A percentile compares a stretch with the other conserved stretches of the same genome.
These are phyloP conservation scores for Butastur rufipennis DNA, from an alignment of 2,113 vertebrate species.

Conservation along the genomic window DNA sequence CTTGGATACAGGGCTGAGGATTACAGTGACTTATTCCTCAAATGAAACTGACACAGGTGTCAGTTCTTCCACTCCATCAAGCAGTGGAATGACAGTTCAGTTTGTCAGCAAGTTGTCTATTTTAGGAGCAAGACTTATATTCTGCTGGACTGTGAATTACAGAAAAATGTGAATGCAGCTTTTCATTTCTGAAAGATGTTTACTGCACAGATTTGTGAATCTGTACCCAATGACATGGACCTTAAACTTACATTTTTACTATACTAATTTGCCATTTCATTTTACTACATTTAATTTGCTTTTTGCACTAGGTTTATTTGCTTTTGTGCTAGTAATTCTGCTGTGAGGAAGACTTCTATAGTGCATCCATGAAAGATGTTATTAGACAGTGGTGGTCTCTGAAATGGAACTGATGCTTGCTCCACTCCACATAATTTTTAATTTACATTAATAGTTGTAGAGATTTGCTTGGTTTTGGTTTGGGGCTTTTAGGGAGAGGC, in stretches of 20 bases:
- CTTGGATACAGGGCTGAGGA: background rate
- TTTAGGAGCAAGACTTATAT: background rate
- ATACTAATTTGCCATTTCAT: background rate
- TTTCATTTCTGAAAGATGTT: background rate
- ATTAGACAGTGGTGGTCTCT: background rate
- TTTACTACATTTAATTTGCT: background rate
- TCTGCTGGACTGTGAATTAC: background rate
- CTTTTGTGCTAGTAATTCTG: background rate
- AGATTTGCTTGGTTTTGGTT: background rate
- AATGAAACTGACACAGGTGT: background rate
- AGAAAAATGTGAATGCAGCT: background rate
- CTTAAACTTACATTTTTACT: slow-evolving; percentile 20
- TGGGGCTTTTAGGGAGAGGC: background rate
- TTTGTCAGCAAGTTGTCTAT: background rate
- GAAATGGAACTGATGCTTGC: background rate
- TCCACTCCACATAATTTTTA: background rate
- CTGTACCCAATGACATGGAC: background rate
- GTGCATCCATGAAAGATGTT: background rate
- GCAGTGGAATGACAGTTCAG: background rate
- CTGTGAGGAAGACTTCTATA: background rate
- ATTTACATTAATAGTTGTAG: background rate
- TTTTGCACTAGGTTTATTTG: background rate
- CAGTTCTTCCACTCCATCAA: background rate
- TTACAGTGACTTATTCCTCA: background rate
- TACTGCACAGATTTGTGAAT: slow-evolving; percentile 1